Conservation (phyloP, 2,113 vertebrate genomes). For the Rhizomys pruinosus region DNA sequence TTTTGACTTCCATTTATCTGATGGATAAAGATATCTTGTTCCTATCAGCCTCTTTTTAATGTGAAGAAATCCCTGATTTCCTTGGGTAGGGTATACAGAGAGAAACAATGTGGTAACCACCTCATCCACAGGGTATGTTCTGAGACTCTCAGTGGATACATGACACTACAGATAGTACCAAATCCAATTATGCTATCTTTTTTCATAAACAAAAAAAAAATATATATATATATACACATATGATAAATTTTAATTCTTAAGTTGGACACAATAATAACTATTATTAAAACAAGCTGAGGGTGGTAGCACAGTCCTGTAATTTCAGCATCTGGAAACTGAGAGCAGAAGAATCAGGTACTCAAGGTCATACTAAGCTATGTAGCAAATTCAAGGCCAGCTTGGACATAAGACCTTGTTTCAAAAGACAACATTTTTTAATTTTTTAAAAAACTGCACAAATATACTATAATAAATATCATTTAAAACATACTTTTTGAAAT, state of each 20-base stretch:
- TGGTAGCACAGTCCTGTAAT: not conserved
- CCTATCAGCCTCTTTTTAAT: not conserved
- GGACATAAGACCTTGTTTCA: not conserved
- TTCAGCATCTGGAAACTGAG: not conserved
- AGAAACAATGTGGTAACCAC: not conserved
- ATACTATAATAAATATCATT: not conserved
- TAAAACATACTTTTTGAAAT: not conserved
- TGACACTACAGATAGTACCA: not conserved
- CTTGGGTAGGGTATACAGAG: not conserved
- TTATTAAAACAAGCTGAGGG: not conserved
- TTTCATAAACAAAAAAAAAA: no score
- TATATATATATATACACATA: not conserved
- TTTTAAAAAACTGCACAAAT: not conserved
- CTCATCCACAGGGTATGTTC: no score
- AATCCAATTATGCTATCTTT: not conserved
- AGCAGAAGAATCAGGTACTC: not conserved
- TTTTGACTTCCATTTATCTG: not conserved
- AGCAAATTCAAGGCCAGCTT: not conserved
- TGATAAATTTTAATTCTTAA: not conserved
- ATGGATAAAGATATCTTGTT: not conserved
- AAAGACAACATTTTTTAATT: not conserved
- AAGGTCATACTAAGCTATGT: not conserved
- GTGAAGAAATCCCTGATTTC: not conserved
- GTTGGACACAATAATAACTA: not conserved
- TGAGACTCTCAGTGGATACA: no score